Evolutionary conservation across 1,140 invertebrate genomes (phyloP).

Genomic region (Philaenus spumarius): DNA sequence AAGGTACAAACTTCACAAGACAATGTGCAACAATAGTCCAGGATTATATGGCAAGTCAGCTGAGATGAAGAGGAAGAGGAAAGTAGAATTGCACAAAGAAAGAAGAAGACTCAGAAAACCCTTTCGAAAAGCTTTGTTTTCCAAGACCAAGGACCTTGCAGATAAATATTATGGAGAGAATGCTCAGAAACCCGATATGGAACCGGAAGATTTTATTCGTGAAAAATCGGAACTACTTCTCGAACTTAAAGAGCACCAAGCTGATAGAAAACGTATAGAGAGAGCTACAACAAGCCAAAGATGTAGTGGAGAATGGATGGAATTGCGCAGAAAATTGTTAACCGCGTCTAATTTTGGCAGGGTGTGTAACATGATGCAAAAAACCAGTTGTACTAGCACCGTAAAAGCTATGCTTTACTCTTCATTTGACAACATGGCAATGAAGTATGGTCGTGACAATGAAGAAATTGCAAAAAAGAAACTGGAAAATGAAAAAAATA

Average conservation of each 20-base stretch:
- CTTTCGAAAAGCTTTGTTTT: too few species aligned
- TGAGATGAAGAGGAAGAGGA: neutral
- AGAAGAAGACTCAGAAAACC: too few species aligned
- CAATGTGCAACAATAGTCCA: slow-evolving; percentile 5
- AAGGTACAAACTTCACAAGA: slow-evolving; percentile 11
- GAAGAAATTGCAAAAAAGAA: neutral
- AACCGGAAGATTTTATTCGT: neutral
- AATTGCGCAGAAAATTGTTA: too few species aligned
- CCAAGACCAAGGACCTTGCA: neutral
- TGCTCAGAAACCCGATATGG: slow-evolving; percentile 9
- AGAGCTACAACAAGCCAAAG: neutral
- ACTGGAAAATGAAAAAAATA: neutral
- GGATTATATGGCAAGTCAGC: neutral
- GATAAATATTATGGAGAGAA: too few species aligned
- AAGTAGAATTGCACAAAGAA: neutral
- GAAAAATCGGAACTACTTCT: neutral
- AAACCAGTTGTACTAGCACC: too few species aligned
- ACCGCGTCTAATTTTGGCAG: too few species aligned
- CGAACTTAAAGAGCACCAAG: neutral
- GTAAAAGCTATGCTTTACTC: too few species aligned
- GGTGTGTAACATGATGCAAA: too few species aligned
- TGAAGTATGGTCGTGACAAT: neutral
- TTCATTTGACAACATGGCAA: too few species aligned
- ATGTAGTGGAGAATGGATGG: neutral
- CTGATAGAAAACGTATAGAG: neutral